Base-by-base conservation (phyloP, 2,888 invertebrate genomes). In the Podotricha telesiphe region DNA sequence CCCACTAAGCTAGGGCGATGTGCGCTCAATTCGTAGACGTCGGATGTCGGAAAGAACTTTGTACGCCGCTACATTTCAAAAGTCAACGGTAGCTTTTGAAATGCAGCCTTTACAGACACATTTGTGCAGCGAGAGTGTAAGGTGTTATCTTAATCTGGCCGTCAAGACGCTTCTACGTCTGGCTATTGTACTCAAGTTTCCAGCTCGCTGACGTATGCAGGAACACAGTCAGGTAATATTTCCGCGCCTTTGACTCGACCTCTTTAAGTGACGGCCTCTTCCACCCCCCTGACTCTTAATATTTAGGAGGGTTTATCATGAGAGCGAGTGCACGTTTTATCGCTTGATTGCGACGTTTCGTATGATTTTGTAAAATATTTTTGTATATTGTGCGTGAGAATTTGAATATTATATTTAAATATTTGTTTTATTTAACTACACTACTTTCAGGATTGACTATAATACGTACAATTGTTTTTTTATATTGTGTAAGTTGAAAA, bases 61-160 rank as follows among this genome's bases (percentile, higher is more conserved):
- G 56, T 66, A 66, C 69, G 50, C 58, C 62, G 65, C 65, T 70
- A 67, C 74, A 66, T 71, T 71, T 73, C 68, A 71, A 71, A 71
- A 70, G 67, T 71, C 65, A 72, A 74, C 67, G 42, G 68, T 68
- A 59, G 55, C 68, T 71, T 76, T 73, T 71, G 72, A 73, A 73
- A 70, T 62, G 58, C 59, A 66, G 37, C 37, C 68, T 65, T 37
- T 37, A 58, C 55, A 71, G 70, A 64, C 63, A 67, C 70, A 67
- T 64, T 67, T 28, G 65, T 71, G 80, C 77, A 81, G 81, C 79
- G 79, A 76, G 75, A 82, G 47, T 55, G 62, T 62, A 62, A 53
- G 81, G 85, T 80, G 86, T 89, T 88, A 87, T 88, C 87, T 88
- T 86, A 87, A 89, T 88, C 88, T 87, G 79, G 79, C 75, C 78